Base-by-base conservation (phyloP, 1,140 invertebrate genomes). In the Aleiodes sp. region DNA sequence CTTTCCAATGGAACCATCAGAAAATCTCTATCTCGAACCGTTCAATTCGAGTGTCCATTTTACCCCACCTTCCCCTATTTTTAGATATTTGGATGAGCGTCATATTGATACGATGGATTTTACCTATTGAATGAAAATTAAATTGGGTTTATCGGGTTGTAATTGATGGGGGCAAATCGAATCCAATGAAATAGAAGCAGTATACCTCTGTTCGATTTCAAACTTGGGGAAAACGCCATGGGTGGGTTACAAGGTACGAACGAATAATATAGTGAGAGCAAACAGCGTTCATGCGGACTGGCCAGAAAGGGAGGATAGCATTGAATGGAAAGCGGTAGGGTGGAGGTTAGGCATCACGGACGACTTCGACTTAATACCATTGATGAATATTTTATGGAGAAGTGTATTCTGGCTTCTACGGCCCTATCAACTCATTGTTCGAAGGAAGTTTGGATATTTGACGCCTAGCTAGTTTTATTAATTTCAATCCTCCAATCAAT, bases 301-400 rank as follows among this genome's bases (percentile, higher is more conserved):
- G 16, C 2, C 21, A 21, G 10, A 52, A 21, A 21, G 43, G 46
- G 21, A 4, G 21, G 10, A 52, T 24, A 52, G 4, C 41, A 14
- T 46, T 19, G 46, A n/a, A 52, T 21, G 8, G 3, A 9, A 21
- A 26, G 46, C 10, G 31, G 31, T 35, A 35, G 4, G 10, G 4
- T 10, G 21, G n/a, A n/a, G 26, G 1, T 52, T 24, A 21, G 46
- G 19, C 46, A 52, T 52, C 21, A 26, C 46, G 1, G 16, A 21
- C 21, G 46, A 52, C 16, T 52, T 24, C 2, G 21, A 52, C 46
- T 52, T 24, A 52, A 52, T 26, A 21, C 46, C 21, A 10, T 63
- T n/a, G 21, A 63, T 63, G 61, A 63, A 63, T 63, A 63, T 63
- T 63, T 33, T 33, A 39, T 7, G 3, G 12, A 21, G 37, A 9